A percentile compares a stretch with the other conserved stretches of the same genome.
Evolutionary conservation across 2,888 invertebrate species (phyloP).

Genomic region (Pristionchus entomophagus): DNA sequence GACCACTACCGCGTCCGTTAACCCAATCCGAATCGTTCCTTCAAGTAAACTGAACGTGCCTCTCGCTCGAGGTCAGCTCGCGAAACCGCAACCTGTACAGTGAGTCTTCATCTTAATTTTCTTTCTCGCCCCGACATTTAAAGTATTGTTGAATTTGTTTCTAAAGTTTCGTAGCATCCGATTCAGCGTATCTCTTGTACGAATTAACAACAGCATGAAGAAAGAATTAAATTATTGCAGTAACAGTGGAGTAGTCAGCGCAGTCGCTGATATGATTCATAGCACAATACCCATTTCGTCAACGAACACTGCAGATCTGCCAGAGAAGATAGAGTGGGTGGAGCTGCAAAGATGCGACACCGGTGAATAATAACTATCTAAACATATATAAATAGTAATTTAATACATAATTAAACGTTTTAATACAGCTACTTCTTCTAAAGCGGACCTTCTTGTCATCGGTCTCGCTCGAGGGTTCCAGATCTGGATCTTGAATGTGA

Average conservation of each 20-base stretch:
- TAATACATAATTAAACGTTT: too few relatives aligned
- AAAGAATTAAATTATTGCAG: slow-evolving; percentile 51
- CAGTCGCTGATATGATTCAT: slow-evolving; percentile 69
- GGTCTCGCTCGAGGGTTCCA: slow-evolving; percentile 91
- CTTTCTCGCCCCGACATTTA: neutral
- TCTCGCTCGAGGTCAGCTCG: slow-evolving; percentile 60
- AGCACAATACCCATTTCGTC: slow-evolving; percentile 69
- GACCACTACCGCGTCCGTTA: slow-evolving; percentile 22
- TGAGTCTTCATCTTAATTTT: slow-evolving; percentile 50
- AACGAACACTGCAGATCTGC: slow-evolving; percentile 32
- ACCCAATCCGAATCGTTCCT: slow-evolving; percentile 14
- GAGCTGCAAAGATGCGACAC: slow-evolving; percentile 59
- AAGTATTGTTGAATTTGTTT: too few relatives aligned
- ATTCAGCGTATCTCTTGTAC: too few relatives aligned
- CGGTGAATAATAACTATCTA: slow-evolving; percentile 47
- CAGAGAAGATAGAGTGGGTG: slow-evolving; percentile 66
- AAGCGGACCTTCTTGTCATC: slow-evolving; percentile 86
- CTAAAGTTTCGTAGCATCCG: too few relatives aligned
- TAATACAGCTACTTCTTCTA: slow-evolving; percentile 77
- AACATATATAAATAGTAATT: neutral
- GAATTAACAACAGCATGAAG: too few relatives aligned
- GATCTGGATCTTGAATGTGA: slow-evolving; percentile 79
- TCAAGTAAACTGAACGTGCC: neutral
- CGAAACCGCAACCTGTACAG: slow-evolving; percentile 59
- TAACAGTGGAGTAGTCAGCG: slow-evolving; percentile 55